Base-by-base conservation (phyloP, 2,888 invertebrate species). In the Pardosa pseudoannulata region DNA sequence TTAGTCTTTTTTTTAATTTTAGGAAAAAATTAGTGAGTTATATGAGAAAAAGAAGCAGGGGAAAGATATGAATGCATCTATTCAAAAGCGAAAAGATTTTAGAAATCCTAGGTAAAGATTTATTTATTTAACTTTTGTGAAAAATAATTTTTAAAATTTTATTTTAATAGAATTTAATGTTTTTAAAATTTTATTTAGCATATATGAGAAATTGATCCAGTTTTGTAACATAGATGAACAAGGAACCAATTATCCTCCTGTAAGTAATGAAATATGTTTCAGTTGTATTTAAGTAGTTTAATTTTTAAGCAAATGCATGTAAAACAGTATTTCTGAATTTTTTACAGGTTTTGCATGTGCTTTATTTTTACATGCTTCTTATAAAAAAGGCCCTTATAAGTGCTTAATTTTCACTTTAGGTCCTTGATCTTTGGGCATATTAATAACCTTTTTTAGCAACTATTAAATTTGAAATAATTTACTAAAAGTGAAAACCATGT, bases 181-280 rank as follows among this genome's bases (percentile, higher is more conserved):
- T 13, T 56, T 56, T n/a, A 29, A 13, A 31, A n/a, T 28, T 62
- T 70, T 28, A 88, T 89, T 41, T 90, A 92, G 98, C 90, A 98
- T 99, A 90, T 99, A 99, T 92, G 98, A 98, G 91, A 98, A 98
- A 91, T 93, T 99, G 0, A 97, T 99, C 76, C 95, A 97, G 89
- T 97, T 95, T 92, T 98, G 98, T 93, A 95, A 95, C 89, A 96
- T 99, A 86, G 98, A 98, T 93, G 98, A 99, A 92, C 93, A 98
- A 90, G 98, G 98, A 78, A 98, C 98, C 36, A 98, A 98, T 92
- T 99, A 98, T 92, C 96, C 97, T 0, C 95, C 96, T 36, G 88
- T 88, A 75, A 88, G 83, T 65, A 39, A 16, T 36, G n/a, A n/a
- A n/a, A n/a, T n/a, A n/a, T n/a, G n/a, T n/a, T n/a, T n/a, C n/a